phyloP scores from a whole-genome alignment of 2,113 vertebrate species.

The Hippolais icterina region DNA sequence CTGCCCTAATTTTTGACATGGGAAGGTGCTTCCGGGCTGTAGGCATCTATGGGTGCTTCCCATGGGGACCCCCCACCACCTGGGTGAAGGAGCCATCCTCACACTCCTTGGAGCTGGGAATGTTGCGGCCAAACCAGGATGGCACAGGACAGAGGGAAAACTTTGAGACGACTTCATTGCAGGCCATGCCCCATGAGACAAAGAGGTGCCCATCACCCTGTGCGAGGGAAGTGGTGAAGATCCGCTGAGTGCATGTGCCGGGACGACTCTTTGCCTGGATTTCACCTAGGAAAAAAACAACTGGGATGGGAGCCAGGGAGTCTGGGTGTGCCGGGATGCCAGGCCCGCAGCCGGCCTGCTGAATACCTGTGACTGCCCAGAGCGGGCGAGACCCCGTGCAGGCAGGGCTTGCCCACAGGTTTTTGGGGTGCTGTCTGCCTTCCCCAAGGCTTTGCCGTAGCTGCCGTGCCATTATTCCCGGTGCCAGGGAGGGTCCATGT shows the following conservation, averaged over 20 bases:
- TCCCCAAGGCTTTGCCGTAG: neutral
- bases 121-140: neutral
- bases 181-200: fast-evolving
- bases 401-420: neutral
- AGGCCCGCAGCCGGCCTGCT: neutral
- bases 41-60: neutral
- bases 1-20: neutral
- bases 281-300: conserved; percentile 46
- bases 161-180: neutral
- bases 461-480: fast-evolving
- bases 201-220: neutral
- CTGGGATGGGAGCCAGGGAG: conserved; percentile 27
- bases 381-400: fast-evolving
- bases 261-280: neutral
- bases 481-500: fast-evolving
- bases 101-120: neutral
- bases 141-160: neutral
- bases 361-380: fast-evolving
- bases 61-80: neutral
- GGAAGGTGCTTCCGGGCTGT: neutral
- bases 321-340: neutral
- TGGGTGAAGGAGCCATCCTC: neutral
- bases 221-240: neutral
- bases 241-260: fast-evolving
- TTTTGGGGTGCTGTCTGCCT: neutral